Conservation (phyloP, 1,140 invertebrate species). For the Aphis craccivora region DNA sequence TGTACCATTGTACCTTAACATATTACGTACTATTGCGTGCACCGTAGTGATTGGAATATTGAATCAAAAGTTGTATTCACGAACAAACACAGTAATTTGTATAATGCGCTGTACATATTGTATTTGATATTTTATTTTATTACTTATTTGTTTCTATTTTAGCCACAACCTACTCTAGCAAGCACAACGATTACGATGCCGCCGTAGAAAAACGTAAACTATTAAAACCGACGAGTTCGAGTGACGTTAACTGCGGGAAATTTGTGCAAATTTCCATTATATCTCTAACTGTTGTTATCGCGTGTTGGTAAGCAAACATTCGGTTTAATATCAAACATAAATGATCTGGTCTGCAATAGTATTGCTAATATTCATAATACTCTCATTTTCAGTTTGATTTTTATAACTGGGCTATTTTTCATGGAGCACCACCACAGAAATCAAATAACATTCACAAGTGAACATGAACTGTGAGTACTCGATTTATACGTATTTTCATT, state of each 20-base stretch:
- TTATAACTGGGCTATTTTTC: slow-evolving; percentile 26
- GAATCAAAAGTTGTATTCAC: no score
- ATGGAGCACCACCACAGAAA: slow-evolving; percentile 21
- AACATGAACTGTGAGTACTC: slow-evolving; percentile 22
- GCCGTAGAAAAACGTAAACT: not conserved
- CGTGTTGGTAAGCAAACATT: not conserved
- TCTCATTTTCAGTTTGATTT: slow-evolving; percentile 23
- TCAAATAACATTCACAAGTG: not conserved
- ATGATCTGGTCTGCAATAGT: no score
- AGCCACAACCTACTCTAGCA: not conserved
- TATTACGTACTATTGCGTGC: no score
- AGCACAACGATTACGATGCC: not conserved
- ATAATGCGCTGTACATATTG: not conserved
- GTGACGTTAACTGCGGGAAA: not conserved
- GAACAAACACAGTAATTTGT: no score
- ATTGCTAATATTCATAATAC: not conserved
- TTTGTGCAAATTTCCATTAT: slow-evolving; percentile 24
- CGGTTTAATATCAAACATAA: not conserved
- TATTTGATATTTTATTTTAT: not conserved
- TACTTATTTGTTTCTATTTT: not conserved
- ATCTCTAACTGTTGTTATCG: not conserved
- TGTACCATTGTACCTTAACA: no score
- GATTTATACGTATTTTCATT: not conserved
- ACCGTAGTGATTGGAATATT: no score
- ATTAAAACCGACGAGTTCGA: not conserved